Base-by-base conservation (phyloP, 92 coral and sea anemone species). In the Chrysogorgia sp. region DNA sequence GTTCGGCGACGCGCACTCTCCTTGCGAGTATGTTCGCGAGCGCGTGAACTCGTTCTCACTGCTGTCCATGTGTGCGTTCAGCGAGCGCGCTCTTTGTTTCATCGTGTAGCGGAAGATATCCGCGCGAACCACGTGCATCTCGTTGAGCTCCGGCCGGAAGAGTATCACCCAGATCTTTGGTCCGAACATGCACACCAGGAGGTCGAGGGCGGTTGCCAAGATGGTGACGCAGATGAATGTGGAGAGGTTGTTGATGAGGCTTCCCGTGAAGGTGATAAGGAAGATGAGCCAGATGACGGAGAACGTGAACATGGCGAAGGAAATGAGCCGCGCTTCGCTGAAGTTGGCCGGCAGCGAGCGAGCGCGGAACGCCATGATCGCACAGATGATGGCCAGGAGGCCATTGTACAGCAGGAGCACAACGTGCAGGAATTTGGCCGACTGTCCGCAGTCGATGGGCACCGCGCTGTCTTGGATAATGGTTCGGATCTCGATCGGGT, bases 281-380 rank as follows among this genome's bases (percentile, higher is more conserved):
- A 85, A 83, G n/a, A 88, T 82, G 1, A 88, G 66, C 89, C 96
- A 82, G 14, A 96, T 96, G 7, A 96, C 92, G n/a, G 96, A 96
- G 30, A 85, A 90, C 0, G 97, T 91, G 52, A 96, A 96, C 97
- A 96, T 91, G 0, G 99, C 86, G 37, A 96, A 96, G 0, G 96
- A 92, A n/a, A 96, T 96, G 75, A 86, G 61, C 0, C 96, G 82
- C 7, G 99, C 90, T 69, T 96, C 99, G 87, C 88, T 96, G 77
- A 96, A 96, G 55, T 96, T 91, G 60, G 90, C 96, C 30, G 99
- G 99, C 23, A 96, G 58, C 23, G 88, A 81, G n/a, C 93, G 91
- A n/a, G 99, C 97, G 34, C 86, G 88, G 83, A 89, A 96, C 7
- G 99, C 97, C 32, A 96, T 67, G 53, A 82, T 81, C 24, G 99